Base-by-base conservation (phyloP, 2,113 vertebrate species). In the Monopterus albus region DNA sequence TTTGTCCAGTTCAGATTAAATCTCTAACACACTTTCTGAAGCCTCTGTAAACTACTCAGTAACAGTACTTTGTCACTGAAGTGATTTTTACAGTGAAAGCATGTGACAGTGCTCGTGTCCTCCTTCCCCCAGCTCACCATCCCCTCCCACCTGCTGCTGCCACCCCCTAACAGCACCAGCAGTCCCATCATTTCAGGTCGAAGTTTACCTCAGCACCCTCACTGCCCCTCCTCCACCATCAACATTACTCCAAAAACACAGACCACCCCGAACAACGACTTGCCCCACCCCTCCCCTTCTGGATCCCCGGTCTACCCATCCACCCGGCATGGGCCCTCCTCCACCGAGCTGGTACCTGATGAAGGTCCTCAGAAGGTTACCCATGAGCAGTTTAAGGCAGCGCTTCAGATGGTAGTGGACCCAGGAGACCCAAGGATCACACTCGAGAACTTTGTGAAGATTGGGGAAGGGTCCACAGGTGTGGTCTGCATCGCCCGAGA, bases 381-480 rank as follows among this genome's bases (percentile, higher is more conserved):
- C 0, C 96, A 98, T 0, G 93, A 96, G 71, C 95, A 97, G 87
- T 98, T 98, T 86, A 96, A 94, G 81, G 94, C 94, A 4, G 96
- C 96, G 0, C 93, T 98, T 17, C 92, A 95, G 87, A 96, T 94
- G 94, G 96, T 98, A 4, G 96, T 98, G 75, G 95, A 97, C 79
- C 92, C 94, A 9, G 95, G 95, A 0, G 95, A 98, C 53, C 96
- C 97, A 0, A 90, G 95, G 55, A 63, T 84, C 0, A 70, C 91
- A 47, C 90, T 98, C 79, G 95, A 96, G 85, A 95, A 95, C 84
- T 98, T 97, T 0, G 87, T 95, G n/a, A 96, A 97, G 88, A 97
- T 97, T 0, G 96, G 97, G 0, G 97, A 98, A 56, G 97, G 96
- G 15, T 98, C 97, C 23, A 98, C 97, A 0, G 96, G 97, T 0